Evolutionary conservation across 2,888 invertebrate species (phyloP), one percentile per base, ranked within the genome.

Genomic region (Leptopilina syphax): DNA sequence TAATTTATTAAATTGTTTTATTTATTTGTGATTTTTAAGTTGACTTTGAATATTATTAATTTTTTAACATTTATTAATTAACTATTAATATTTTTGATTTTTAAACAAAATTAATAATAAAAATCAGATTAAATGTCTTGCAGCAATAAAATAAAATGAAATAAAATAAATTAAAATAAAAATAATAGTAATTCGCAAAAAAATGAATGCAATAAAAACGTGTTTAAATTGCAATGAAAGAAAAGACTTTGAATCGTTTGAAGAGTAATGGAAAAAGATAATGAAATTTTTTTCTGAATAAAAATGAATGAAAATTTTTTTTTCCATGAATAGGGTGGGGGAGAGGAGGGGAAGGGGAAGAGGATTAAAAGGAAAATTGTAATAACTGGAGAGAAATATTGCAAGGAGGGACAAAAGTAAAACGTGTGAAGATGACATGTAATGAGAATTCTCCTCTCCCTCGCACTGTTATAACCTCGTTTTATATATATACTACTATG

Each of bases 351-450:
- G 44, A 4, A 27, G 4, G 50, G 47, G 13, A 54, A 54, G 34
- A 4, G 34, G 34, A 70, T 47, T 41, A 47, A 27, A 4, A 34
- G 13, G 8, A 54, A 70, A 70, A 70, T 54, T n/a, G 12, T 70
- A 54, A 8, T 27, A 70, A 70, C 54, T 54, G 54, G 2, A 54
- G 50, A 34, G 8, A 44, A 44, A 70, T 54, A 70, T 34, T 24
- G 8, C 18, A 70, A 54, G 54, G n/a, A 70, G 27, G 13, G 50
- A 50, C 50, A 50, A 50, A 50, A 50, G 73, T 54, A n/a, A 73
- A 57, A n/a, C 73, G 73, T 73, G 73, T 57, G 73, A 73, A 73
- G 73, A 73, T 57, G 73, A 34, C 57, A 57, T 18, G 63, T 63
- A 63, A 63, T 54, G 73, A 70, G 13, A 70, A 70, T 70, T 54